Base-by-base conservation (phyloP, 2,113 vertebrate genomes). In the Halichoeres trimaculatus region DNA sequence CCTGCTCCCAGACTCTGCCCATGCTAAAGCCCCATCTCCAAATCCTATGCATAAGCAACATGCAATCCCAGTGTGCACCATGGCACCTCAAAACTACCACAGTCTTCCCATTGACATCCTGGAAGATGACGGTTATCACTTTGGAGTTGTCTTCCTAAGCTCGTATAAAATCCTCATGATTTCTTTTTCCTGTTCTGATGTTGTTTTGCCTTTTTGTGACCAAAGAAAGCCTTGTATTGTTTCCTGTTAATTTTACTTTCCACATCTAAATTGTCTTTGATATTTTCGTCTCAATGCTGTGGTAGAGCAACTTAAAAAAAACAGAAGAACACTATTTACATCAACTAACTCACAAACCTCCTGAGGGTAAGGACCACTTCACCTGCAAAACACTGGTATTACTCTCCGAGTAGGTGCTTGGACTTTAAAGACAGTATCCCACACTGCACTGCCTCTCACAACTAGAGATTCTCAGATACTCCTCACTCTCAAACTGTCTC, bases 151-250 rank as follows among this genome's bases (percentile, higher is more conserved):
- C 74, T 56, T 74, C 60, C 59, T 78, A 88, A 70, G 63, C 53
- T 70, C 34, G 12, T 71, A 57, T 85, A 52, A 76, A 74, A 66
- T 81, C 26, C 26, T 80, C 43, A 36, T 67, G 52, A 58, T 70
- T 91, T 88, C 68, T 66, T 67, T 74, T 81, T 64, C 63, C 64
- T 60, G 51, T 78, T 82, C 66, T 55, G 14, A 5, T 83, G n/a
- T 83, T 85, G 16, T 86, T 94, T 92, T 94, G 82, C 92, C 34
- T 85, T 94, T 88, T 94, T 93, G 95, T 96, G 96, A 97, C 97
- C 97, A 98, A 98, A 98, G 96, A 97, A 92, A 89, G 89, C 90
- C 86, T 92, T 94, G 88, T 90, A 89, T 85, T 61, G 78, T 86
- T 88, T 41, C 90, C 90, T 92, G 87, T 86, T 59, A 50, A 9